Evolutionary conservation across 2,797 vertebrate genomes (phyloP).

Genomic region (Sebastiscus tertius): DNA sequence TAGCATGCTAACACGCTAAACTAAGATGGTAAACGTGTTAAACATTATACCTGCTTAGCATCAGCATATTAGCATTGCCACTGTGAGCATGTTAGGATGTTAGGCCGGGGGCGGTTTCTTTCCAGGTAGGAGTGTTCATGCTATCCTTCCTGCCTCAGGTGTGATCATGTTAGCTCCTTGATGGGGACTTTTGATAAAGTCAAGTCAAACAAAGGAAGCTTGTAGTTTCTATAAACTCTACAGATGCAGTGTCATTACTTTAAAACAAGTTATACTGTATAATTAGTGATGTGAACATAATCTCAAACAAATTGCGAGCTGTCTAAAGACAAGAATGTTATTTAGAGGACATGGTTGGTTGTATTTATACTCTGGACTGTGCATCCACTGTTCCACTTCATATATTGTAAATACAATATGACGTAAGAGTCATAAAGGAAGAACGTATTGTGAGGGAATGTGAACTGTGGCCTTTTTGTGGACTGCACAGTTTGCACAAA

Average conservation of each 20-base stretch:
- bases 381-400: background rate
- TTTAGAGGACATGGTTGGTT: background rate
- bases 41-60: background rate
- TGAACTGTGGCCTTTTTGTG: background rate
- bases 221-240: background rate
- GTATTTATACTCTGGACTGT: background rate
- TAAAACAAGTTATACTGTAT: background rate
- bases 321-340: background rate
- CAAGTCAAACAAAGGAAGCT: no score
- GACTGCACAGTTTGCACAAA: background rate
- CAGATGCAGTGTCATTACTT: background rate
- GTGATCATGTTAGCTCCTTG: background rate
- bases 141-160: no score
- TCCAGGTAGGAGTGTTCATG: background rate
- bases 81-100: background rate
- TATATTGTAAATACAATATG: slow-evolving; percentile 13
- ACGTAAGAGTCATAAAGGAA: background rate
- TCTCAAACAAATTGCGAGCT: background rate
- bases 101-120: background rate
- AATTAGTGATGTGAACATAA: background rate
- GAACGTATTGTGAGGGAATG: background rate
- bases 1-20: background rate
- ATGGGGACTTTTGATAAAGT: background rate
- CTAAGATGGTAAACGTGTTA: background rate
- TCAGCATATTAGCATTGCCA: background rate